Evolutionary conservation across 2,113 vertebrate species (phyloP).

Genomic region (Nothoprocta pentlandii): DNA sequence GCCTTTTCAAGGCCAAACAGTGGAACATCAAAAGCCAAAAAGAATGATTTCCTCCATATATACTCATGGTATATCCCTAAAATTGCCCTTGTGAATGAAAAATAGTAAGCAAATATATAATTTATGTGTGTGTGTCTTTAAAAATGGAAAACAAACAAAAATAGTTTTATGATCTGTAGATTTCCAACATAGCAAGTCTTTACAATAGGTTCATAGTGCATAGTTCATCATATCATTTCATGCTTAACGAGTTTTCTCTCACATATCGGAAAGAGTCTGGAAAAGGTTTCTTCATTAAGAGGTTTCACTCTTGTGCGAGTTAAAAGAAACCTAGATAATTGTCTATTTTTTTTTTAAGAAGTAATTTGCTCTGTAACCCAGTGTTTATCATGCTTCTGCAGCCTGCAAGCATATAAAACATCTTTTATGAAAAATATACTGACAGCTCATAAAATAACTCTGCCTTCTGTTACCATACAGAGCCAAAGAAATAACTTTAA

Average conservation of each 20-base stretch:
- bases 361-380: conserved; percentile 11
- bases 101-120: not conserved
- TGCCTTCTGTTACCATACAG: conserved; percentile 9
- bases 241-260: conserved; percentile 34
- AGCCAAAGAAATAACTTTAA: conserved; percentile 55
- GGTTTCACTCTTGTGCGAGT: not conserved
- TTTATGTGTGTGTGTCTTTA: not conserved
- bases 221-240: not conserved
- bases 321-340: not conserved
- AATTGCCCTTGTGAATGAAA: not conserved
- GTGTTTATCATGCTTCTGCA: conserved; percentile 18
- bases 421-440: conserved; percentile 38
- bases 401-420: not conserved
- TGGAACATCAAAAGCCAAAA: not conserved
- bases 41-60: not conserved
- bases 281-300: conserved; percentile 20
- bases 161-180: conserved; percentile 20
- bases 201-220: not conserved
- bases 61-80: not conserved
- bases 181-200: not conserved
- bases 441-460: conserved; percentile 44
- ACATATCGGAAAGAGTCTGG: not conserved
- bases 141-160: conserved; percentile 17
- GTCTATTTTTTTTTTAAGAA: not conserved
- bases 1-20: not conserved